phyloP scores from a whole-genome alignment of 2,888 invertebrate genomes.

The Ennomos quercinarius region DNA sequence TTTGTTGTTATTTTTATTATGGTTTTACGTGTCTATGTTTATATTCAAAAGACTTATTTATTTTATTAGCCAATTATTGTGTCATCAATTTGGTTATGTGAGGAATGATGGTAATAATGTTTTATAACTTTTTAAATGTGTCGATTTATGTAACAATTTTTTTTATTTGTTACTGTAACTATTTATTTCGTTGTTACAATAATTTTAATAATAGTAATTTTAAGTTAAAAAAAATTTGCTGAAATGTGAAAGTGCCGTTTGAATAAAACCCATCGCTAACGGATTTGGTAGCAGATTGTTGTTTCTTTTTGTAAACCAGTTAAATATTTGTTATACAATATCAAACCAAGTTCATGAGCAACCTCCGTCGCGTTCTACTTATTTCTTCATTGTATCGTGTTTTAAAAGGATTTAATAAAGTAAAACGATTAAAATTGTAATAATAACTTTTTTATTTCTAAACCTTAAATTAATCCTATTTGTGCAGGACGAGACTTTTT shows the following conservation, averaged over 20 bases:
- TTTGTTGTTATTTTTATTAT: too few species aligned
- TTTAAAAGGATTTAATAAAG: constrained; percentile 10
- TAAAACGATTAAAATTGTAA: constrained; percentile 44
- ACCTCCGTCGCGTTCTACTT: constrained; percentile 11
- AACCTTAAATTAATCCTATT: constrained; percentile 74
- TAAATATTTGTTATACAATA: constrained; percentile 9
- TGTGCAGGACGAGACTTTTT: constrained; percentile 73
- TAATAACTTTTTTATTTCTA: constrained; percentile 68
- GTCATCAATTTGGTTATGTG: too few species aligned
- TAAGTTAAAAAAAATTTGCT: too few species aligned
- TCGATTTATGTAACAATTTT: too few species aligned
- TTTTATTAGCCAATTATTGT: too few species aligned
- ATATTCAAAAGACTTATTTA: too few species aligned
- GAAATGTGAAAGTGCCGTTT: constrained; percentile 9
- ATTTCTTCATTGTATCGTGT: constrained; percentile 6
- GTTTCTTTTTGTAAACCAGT: constrained; percentile 11
- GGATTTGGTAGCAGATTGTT: neutral
- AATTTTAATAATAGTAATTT: too few species aligned
- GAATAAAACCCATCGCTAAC: neutral
- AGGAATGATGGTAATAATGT: too few species aligned
- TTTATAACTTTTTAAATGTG: too few species aligned
- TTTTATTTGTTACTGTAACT: too few species aligned
- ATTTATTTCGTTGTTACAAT: neutral
- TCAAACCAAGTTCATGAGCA: constrained; percentile 21
- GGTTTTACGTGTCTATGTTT: too few species aligned